These are phyloP conservation scores for Microcebus griseorufus DNA, from an alignment of 2,113 vertebrate genomes.

Conservation along the genomic window DNA sequence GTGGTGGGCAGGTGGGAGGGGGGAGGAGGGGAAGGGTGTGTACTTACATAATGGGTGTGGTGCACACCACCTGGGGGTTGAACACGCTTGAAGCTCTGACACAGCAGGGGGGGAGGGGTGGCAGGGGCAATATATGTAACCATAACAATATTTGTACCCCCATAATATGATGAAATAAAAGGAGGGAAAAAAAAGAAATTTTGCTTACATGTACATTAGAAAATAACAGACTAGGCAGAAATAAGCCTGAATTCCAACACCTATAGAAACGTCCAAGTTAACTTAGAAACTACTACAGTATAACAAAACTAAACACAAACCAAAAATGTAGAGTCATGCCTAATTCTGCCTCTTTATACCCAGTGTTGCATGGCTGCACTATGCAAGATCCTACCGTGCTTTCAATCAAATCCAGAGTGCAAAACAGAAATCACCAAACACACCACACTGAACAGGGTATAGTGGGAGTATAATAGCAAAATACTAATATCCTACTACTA, in stretches of 20 bases:
- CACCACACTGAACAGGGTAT: not conserved
- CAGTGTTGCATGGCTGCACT: not conserved
- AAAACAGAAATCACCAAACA: not conserved
- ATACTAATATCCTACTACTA: not conserved
- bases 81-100: too few relatives aligned
- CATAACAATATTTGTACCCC: too few relatives aligned
- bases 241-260: not conserved
- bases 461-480: not conserved
- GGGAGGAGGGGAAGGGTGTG: too few relatives aligned
- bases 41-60: too few relatives aligned
- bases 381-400: not conserved
- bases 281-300: not conserved
- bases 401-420: not conserved
- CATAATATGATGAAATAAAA: too few relatives aligned
- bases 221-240: not conserved
- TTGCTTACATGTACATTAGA: not conserved
- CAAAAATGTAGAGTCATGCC: not conserved
- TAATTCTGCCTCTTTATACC: not conserved
- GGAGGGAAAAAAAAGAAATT: not conserved
- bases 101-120: too few relatives aligned
- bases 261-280: not conserved
- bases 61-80: too few relatives aligned
- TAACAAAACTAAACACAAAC: not conserved
- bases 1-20: too few relatives aligned
- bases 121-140: too few relatives aligned